Evolutionary conservation across 30 jellyfish, hydroid and myxozoan species (phyloP).

Genomic region (Turritopsis dohrnii): DNA sequence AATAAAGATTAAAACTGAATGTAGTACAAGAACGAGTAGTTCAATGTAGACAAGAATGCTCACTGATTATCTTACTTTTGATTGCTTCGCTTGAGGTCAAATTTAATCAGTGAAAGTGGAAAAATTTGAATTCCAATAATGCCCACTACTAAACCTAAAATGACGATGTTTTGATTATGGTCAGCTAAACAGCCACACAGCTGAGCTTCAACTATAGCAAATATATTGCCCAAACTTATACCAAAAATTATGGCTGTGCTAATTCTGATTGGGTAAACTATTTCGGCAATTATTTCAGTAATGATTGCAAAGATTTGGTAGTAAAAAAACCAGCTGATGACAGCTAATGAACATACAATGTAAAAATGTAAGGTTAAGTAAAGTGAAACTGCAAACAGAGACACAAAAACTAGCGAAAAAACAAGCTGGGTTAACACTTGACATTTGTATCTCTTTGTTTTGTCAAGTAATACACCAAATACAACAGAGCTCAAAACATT

Average conservation of each 20-base stretch:
- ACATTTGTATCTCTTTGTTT: not conserved
- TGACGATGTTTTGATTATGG: not conserved
- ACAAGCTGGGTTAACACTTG: not conserved
- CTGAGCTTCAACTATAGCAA: not conserved
- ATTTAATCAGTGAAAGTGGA: not conserved
- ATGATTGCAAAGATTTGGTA: not conserved
- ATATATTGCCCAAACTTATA: not conserved
- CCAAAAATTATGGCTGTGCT: slow-evolving; percentile 9
- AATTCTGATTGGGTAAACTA: slow-evolving; percentile 2
- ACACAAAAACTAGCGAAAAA: not conserved
- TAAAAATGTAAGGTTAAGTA: not conserved
- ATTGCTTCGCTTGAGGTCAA: not conserved
- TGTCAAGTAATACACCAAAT: slow-evolving; percentile 6
- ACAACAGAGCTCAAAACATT: not conserved
- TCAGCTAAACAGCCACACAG: slow-evolving; percentile 9
- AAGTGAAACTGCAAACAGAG: not conserved
- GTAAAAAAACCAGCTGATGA: not conserved
- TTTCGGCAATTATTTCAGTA: not conserved
- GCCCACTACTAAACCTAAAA: not conserved
- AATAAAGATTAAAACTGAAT: no score
- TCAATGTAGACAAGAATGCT: no score
- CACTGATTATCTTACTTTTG: not conserved
- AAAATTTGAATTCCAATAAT: not conserved
- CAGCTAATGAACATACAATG: not conserved
- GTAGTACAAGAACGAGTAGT: no score